Percentiles rank a stretch among this genome's conserved stretches.
These are phyloP conservation scores for Lumbricus terrestris DNA, from an alignment of 2,888 invertebrate species.

Conservation along the genomic window DNA sequence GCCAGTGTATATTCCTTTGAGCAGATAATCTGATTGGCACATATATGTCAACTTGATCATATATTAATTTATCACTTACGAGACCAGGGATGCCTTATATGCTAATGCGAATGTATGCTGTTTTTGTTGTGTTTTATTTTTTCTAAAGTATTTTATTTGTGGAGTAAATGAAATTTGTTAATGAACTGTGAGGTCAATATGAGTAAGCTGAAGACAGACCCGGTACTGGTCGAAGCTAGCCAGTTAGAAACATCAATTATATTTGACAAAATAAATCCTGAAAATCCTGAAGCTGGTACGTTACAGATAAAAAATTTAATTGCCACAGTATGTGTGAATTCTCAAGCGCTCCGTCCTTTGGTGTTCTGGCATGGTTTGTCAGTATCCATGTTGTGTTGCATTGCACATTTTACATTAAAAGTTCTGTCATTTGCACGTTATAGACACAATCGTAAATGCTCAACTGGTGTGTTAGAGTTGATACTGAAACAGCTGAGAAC, in stretches of 20 bases:
- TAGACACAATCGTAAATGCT: too few relatives aligned
- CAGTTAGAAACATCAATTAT: too few relatives aligned
- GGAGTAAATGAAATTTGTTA: background rate
- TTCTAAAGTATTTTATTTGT: background rate
- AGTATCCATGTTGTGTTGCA: background rate
- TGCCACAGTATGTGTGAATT: background rate
- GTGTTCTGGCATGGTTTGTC: background rate
- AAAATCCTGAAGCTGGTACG: too few relatives aligned
- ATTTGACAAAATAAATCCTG: too few relatives aligned
- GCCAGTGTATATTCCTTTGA: background rate
- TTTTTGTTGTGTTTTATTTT: background rate
- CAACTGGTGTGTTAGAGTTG: too few relatives aligned
- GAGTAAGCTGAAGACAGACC: background rate
- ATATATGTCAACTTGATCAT: background rate
- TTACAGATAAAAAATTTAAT: background rate
- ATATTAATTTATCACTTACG: background rate
- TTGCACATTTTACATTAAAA: background rate
- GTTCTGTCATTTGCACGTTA: background rate
- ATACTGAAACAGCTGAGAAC: too few relatives aligned
- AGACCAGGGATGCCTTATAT: background rate
- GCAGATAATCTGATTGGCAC: background rate
- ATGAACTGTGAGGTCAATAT: background rate
- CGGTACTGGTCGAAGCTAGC: too few relatives aligned
- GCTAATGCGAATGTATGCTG: background rate
- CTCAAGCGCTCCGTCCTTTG: background rate